phyloP scores from a whole-genome alignment of 2,888 invertebrate species.

The Hirtodrosophila histrioides region DNA sequence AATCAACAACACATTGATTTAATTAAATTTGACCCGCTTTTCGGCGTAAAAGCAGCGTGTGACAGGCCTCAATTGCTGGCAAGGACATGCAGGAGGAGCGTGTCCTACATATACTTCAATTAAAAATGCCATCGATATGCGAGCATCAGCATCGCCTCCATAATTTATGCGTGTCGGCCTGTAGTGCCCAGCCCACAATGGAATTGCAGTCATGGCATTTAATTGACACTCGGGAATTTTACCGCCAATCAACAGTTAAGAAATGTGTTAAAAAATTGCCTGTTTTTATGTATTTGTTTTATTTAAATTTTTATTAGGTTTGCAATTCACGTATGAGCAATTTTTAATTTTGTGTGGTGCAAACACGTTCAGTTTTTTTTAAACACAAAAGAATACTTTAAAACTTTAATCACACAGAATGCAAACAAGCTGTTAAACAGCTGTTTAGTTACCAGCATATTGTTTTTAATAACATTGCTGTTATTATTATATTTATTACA shows the following conservation, averaged over 20 bases:
- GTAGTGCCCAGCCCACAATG: background rate
- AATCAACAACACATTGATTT: slow-evolving; percentile 70
- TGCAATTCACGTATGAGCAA: no score
- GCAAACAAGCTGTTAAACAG: no score
- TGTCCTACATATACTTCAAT: slow-evolving; percentile 51
- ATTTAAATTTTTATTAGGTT: no score
- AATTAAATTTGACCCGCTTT: slow-evolving; percentile 56
- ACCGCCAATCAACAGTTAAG: no score
- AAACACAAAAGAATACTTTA: no score
- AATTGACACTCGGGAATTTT: slow-evolving; percentile 14
- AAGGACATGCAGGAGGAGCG: slow-evolving; percentile 1
- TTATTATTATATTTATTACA: no score
- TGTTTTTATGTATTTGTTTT: no score
- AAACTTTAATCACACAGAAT: no score
- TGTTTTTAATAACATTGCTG: no score
- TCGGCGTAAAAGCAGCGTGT: slow-evolving; percentile 18
- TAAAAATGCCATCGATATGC: slow-evolving; percentile 72
- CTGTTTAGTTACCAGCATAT: no score
- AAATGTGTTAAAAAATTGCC: no score
- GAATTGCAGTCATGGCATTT: slow-evolving; percentile 22
- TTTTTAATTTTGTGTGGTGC: background rate
- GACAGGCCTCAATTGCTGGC: slow-evolving; percentile 17
- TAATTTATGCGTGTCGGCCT: slow-evolving; percentile 55
- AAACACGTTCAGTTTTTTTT: no score
- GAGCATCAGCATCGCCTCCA: slow-evolving; percentile 46